Conservation (phyloP, 2,113 vertebrate genomes). For the Sclerurus mexicanus region DNA sequence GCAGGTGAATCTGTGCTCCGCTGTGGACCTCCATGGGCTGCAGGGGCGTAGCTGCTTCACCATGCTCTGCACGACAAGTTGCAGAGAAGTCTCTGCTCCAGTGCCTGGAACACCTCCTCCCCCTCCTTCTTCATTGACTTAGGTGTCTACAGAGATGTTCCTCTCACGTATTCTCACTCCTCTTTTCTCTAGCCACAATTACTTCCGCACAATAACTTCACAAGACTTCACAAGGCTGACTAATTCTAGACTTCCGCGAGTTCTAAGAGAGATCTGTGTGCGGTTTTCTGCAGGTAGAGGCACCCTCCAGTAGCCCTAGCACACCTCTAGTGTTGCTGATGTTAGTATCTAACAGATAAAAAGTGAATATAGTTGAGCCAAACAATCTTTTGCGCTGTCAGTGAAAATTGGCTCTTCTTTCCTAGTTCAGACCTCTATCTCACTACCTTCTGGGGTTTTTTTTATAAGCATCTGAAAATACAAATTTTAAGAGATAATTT, state of each 20-base stretch:
- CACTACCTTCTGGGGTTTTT: not conserved
- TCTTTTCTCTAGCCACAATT: not conserved
- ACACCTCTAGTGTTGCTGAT: not conserved
- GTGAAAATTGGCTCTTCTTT: not conserved
- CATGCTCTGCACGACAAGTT: no score
- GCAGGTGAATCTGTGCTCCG: not conserved
- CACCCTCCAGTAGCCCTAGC: not conserved
- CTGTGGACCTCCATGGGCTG: not conserved
- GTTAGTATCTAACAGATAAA: not conserved
- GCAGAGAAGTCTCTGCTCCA: not conserved
- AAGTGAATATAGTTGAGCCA: not conserved
- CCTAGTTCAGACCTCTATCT: not conserved
- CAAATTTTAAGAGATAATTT: not conserved
- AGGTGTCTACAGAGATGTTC: not conserved
- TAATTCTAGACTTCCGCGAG: not conserved
- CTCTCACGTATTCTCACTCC: not conserved
- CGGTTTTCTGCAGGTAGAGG: not conserved
- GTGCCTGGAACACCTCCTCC: not conserved
- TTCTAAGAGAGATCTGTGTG: not conserved
- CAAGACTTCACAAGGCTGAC: not conserved
- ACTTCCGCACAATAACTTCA: accelerated
- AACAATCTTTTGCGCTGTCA: not conserved
- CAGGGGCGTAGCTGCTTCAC: not conserved
- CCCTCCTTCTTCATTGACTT: not conserved
- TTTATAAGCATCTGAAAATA: not conserved